phyloP scores from a whole-genome alignment of 2,113 vertebrate genomes.

The Ceuthmochares aereus region DNA sequence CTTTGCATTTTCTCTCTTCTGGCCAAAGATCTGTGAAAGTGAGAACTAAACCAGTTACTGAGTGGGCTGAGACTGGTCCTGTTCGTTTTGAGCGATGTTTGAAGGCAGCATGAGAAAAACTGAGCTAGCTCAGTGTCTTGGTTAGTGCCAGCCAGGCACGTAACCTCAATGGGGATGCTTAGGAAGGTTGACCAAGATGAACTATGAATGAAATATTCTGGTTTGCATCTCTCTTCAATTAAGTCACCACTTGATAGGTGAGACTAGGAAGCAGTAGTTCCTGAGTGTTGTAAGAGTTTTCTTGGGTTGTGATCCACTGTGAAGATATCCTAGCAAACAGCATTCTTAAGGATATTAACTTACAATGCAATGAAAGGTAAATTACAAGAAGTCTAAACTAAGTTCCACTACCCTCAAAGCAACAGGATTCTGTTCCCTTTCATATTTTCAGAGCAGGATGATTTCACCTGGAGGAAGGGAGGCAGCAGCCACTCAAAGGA shows the following conservation, averaged over 20 bases:
- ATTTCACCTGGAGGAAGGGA: neutral
- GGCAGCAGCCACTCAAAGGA: neutral
- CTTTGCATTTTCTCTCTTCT: neutral
- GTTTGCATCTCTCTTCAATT: neutral
- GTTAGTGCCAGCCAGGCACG: neutral
- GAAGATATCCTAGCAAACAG: too few relatives aligned
- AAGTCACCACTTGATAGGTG: neutral
- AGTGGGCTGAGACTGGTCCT: neutral
- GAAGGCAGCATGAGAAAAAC: neutral
- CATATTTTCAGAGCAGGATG: neutral
- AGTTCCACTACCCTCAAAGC: neutral
- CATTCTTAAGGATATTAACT: accelerated
- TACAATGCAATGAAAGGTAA: accelerated
- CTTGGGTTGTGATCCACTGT: neutral
- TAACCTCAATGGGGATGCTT: neutral
- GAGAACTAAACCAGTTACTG: neutral
- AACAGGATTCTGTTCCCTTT: neutral
- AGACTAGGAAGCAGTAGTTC: neutral
- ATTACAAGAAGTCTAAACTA: too few relatives aligned
- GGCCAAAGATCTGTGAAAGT: too few relatives aligned
- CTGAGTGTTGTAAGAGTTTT: neutral
- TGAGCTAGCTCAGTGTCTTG: neutral
- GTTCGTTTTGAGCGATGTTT: neutral
- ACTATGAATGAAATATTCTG: neutral
- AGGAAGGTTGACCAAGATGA: too few relatives aligned